Evolutionary conservation across 2,888 invertebrate species (phyloP).

Genomic region (Mesochorus sp.): DNA sequence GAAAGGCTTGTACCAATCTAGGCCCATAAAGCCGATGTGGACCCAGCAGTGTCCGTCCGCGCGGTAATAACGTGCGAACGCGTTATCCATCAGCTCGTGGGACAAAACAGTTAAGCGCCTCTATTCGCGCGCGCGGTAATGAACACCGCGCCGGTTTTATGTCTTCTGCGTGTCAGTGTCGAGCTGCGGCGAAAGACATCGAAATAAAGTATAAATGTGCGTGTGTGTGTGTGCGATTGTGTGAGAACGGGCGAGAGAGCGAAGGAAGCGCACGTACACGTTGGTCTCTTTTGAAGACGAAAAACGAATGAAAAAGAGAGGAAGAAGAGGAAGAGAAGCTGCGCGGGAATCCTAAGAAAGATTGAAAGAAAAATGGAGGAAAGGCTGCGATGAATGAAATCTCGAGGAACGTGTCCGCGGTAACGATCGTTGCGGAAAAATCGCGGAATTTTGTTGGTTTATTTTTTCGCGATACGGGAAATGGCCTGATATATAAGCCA

Average conservation of each 20-base stretch:
- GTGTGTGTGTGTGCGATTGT: neutral
- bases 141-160: slow-evolving; percentile 53
- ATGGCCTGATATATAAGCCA: too few species aligned
- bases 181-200: slow-evolving; percentile 24
- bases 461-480: neutral
- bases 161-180: slow-evolving; percentile 41
- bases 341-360: slow-evolving; percentile 33
- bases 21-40: slow-evolving; percentile 75
- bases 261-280: slow-evolving; percentile 46
- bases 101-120: slow-evolving; percentile 77
- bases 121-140: slow-evolving; percentile 62
- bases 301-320: neutral
- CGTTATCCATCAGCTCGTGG: slow-evolving; percentile 76
- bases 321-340: too few species aligned
- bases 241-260: neutral
- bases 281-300: neutral
- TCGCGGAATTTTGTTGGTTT: neutral
- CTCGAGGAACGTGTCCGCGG: neutral
- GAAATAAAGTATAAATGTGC: neutral
- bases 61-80: slow-evolving; percentile 79
- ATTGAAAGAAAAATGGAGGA: slow-evolving; percentile 15
- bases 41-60: slow-evolving; percentile 61
- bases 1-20: slow-evolving; percentile 73
- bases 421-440: neutral
- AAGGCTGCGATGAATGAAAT: slow-evolving; percentile 26